Conservation (phyloP, 2,797 vertebrate species). For the Distichodus sexfasciatus region DNA sequence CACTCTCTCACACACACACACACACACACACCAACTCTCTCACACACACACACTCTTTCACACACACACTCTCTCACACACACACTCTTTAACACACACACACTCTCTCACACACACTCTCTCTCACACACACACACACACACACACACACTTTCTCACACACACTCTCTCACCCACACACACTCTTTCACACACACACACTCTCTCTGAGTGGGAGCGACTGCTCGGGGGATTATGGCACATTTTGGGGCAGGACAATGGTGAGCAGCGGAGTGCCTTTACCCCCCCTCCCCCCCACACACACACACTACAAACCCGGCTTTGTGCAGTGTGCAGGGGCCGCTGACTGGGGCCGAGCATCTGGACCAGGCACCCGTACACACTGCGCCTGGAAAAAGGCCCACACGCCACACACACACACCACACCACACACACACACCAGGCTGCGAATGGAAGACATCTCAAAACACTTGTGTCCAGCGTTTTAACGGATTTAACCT, state of each 20-base stretch:
- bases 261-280: conserved; percentile 64
- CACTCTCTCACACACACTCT: conserved; percentile 20
- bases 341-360: conserved; percentile 52
- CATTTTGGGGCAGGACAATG: conserved; percentile 72
- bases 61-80: conserved; percentile 18
- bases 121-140: conserved; percentile 22
- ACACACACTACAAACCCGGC: conserved; percentile 58
- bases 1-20: too few relatives aligned
- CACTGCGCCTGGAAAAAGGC: neutral
- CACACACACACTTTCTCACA: neutral
- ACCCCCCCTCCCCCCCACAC: conserved; percentile 58
- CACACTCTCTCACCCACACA: too few relatives aligned
- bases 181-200: conserved; percentile 19
- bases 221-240: conserved; percentile 70
- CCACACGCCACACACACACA: neutral
- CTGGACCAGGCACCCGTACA: conserved; percentile 24
- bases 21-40: conserved; percentile 17
- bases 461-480: neutral
- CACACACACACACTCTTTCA: conserved; percentile 20
- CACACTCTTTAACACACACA: conserved; percentile 22
- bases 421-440: too few relatives aligned
- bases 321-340: conserved; percentile 65
- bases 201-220: conserved; percentile 47
- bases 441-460: too few relatives aligned
- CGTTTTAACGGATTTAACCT: neutral